Conservation (phyloP, 1,140 invertebrate species). For the Eubasilissa regina region DNA sequence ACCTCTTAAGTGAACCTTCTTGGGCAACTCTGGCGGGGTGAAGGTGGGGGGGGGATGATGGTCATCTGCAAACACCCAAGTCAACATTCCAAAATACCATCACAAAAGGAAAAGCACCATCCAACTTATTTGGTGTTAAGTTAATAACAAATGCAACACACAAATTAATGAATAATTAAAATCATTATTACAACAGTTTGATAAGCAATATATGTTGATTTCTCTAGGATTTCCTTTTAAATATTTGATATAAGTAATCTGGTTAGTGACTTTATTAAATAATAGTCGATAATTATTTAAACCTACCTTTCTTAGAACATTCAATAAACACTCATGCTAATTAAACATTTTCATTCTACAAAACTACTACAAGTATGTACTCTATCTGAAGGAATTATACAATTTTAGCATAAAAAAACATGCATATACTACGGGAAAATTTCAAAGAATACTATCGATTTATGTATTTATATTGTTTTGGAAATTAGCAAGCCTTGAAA, state of each 20-base stretch:
- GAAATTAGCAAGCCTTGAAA: conserved; percentile 10
- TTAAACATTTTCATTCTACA: conserved; percentile 15
- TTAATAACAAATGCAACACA: conserved; percentile 2
- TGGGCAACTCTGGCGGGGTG: conserved; percentile 96
- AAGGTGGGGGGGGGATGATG: conserved; percentile 94
- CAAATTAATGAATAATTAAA: background rate
- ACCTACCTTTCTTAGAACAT: conserved; percentile 25
- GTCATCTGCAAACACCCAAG: conserved; percentile 91
- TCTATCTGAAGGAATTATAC: conserved; percentile 16
- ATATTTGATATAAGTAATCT: conserved; percentile 10
- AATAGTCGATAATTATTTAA: background rate
- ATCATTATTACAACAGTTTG: background rate
- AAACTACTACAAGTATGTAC: background rate
- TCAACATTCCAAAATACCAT: conserved; percentile 72
- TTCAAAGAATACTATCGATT: conserved; percentile 8
- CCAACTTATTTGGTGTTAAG: conserved; percentile 15
- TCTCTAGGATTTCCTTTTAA: too few species aligned
- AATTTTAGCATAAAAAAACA: conserved; percentile 2
- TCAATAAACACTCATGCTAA: conserved; percentile 21
- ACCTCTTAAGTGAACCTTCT: conserved; percentile 97
- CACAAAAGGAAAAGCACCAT: conserved; percentile 49
- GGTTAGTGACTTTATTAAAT: conserved; percentile 32
- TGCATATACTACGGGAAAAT: conserved; percentile 6
- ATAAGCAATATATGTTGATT: background rate
- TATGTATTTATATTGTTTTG: background rate